phyloP scores from a whole-genome alignment of 2,888 invertebrate species.

The Ophonus ardosiacus region DNA sequence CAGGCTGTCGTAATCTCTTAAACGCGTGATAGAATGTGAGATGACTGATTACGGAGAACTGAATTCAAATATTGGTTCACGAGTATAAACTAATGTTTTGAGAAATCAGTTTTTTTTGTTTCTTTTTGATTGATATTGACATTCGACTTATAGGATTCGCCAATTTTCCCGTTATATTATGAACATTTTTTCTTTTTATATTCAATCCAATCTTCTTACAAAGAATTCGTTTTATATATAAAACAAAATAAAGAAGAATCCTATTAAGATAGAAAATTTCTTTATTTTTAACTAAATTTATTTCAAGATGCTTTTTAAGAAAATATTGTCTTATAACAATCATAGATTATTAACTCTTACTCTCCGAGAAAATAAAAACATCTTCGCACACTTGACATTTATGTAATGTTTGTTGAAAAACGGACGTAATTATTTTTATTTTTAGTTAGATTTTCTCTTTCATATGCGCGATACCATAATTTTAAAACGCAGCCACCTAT shows the following conservation, averaged over 20 bases:
- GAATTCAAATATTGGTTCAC: slow-evolving; percentile 56
- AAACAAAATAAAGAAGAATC: neutral
- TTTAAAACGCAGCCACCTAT: neutral
- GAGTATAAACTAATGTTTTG: slow-evolving; percentile 60
- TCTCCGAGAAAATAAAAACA: neutral
- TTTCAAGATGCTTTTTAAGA: neutral
- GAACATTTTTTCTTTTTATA: neutral
- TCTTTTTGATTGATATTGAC: slow-evolving; percentile 55
- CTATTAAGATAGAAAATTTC: neutral
- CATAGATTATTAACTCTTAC: neutral
- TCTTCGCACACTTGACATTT: neutral
- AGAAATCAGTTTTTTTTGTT: slow-evolving; percentile 56
- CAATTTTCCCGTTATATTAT: neutral
- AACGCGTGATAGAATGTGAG: slow-evolving; percentile 62
- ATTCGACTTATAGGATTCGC: slow-evolving; percentile 36
- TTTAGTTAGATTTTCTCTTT: neutral
- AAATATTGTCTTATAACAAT: no score
- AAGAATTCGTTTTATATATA: neutral
- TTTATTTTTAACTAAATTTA: neutral
- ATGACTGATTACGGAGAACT: slow-evolving; percentile 58
- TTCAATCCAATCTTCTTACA: neutral
- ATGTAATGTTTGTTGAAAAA: neutral
- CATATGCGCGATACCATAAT: neutral
- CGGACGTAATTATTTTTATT: neutral
- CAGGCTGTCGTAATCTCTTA: slow-evolving; percentile 62